These are phyloP conservation scores for Yoshiicerus persimilis DNA, from an alignment of 1,140 invertebrate species.

Conservation along the genomic window DNA sequence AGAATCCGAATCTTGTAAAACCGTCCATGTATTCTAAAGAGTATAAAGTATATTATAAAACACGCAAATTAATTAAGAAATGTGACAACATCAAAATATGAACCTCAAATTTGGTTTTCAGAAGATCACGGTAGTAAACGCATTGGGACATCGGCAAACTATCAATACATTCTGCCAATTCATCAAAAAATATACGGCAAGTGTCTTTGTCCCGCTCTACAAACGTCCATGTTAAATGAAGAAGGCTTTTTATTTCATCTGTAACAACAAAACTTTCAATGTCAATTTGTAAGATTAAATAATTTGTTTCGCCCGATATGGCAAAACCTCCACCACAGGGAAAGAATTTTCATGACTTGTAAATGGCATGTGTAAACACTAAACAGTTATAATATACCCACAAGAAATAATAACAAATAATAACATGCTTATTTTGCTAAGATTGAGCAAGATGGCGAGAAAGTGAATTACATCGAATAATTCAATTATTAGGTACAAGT, in stretches of 20 bases:
- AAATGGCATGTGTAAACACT: neutral
- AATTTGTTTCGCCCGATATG: no score
- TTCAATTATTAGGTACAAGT: neutral
- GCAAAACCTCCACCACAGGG: neutral
- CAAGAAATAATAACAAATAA: no score
- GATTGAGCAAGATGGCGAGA: no score
- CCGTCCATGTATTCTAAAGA: neutral
- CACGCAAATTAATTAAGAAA: neutral
- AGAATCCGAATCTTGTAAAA: neutral
- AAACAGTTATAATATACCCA: no score
- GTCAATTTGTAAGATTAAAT: no score
- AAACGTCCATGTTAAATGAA: slow-evolving; percentile 39
- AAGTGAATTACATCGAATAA: no score
- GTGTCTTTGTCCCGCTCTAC: slow-evolving; percentile 44
- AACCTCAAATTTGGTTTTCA: slow-evolving; percentile 36
- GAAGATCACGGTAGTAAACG: neutral
- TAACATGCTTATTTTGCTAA: no score
- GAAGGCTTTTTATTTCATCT: slow-evolving; percentile 28
- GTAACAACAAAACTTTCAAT: neutral
- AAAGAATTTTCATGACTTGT: no score
- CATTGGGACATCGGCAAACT: neutral
- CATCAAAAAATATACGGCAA: slow-evolving; percentile 44
- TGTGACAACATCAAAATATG: no score
- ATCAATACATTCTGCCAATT: slow-evolving; percentile 8
- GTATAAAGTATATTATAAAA: neutral